Conservation (phyloP, 2,888 invertebrate species). For the Resseliella maxima region DNA sequence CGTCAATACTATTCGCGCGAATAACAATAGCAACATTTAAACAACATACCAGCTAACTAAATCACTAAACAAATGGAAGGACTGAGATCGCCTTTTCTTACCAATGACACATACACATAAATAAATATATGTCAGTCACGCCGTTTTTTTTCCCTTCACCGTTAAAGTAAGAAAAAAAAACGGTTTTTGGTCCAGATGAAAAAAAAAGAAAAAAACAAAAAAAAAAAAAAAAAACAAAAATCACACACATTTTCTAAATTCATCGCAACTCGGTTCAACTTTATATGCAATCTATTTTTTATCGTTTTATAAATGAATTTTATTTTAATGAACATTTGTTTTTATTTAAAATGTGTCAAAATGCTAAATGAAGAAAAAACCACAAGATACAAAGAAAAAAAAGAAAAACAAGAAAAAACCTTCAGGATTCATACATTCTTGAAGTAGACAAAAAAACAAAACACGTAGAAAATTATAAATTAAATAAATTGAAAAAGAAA, state of each 20-base stretch:
- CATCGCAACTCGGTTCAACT: neutral
- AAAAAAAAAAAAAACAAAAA: neutral
- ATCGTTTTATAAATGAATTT: conserved; percentile 45
- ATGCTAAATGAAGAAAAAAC: neutral
- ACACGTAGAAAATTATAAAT: neutral
- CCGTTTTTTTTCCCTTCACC: neutral
- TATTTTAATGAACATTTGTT: conserved; percentile 26
- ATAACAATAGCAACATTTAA: neutral
- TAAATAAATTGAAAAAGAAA: neutral
- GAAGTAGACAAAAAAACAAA: too few relatives aligned
- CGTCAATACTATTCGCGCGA: neutral
- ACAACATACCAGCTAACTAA: conserved; percentile 10
- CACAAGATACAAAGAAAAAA: too few relatives aligned
- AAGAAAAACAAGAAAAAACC: too few relatives aligned
- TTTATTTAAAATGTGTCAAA: conserved; percentile 15
- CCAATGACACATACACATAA: neutral
- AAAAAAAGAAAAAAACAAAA: neutral
- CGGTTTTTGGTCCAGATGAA: neutral
- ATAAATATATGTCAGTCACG: too few relatives aligned
- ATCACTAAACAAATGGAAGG: neutral
- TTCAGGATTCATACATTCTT: too few relatives aligned
- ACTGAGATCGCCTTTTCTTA: neutral
- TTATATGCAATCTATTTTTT: conserved; percentile 45
- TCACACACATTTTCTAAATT: conserved; percentile 7
- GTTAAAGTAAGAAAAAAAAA: neutral